These are phyloP conservation scores for Andrena fulva DNA, from an alignment of 2,888 invertebrate species.

Conservation along the genomic window DNA sequence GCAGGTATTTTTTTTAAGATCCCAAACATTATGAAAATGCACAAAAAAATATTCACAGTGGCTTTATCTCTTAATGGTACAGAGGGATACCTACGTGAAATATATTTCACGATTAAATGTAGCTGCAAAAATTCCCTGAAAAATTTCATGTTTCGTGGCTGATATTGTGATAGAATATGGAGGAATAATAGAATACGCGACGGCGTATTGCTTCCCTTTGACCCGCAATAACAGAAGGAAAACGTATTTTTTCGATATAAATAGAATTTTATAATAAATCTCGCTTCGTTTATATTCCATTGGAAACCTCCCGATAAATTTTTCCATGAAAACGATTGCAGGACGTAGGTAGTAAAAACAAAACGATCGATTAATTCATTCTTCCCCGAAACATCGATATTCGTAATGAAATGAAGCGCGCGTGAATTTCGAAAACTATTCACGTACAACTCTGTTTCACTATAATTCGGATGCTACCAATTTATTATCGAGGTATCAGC, in stretches of 20 bases:
- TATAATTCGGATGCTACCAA: not conserved
- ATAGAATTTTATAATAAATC: not conserved
- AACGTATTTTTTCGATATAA: not conserved
- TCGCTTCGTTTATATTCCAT: not conserved
- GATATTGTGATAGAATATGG: not conserved
- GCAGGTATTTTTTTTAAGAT: too few species aligned
- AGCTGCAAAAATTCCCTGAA: too few species aligned
- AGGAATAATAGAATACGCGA: not conserved
- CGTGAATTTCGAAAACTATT: not conserved
- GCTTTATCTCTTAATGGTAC: too few species aligned
- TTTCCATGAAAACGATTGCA: not conserved
- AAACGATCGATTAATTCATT: not conserved
- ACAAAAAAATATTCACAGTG: too few species aligned
- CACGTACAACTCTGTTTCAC: not conserved
- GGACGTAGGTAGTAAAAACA: not conserved
- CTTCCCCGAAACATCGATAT: not conserved
- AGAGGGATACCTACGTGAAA: too few species aligned
- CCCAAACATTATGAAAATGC: too few species aligned
- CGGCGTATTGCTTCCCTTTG: not conserved
- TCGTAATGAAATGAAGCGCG: not conserved
- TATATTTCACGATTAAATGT: too few species aligned
- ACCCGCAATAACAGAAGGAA: conserved; percentile 4
- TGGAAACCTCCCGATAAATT: not conserved
- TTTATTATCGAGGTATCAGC: not conserved
- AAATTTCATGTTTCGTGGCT: too few species aligned